Base-by-base conservation (phyloP, 1,140 invertebrate genomes). In the Drosophila nikananu region DNA sequence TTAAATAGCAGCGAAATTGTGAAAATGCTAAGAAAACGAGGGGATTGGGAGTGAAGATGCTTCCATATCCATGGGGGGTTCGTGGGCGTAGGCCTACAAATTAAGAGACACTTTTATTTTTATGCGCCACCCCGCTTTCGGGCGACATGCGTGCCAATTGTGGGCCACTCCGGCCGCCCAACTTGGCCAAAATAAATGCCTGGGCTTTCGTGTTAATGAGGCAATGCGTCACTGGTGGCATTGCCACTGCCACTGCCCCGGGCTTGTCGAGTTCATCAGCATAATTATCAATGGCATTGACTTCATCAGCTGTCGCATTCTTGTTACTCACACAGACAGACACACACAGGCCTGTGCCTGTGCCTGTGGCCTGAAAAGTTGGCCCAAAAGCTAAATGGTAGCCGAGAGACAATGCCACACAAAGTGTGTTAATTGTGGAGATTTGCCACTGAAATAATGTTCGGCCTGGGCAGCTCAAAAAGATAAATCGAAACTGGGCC, bases 401-500 rank as follows among this genome's bases (percentile, higher is more conserved):
- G 62, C 48, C 42, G 44, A 41, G 44, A 41, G 57, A 77, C 75
- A 77, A 77, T 77, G 77, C 65, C 83, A 67, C 84, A 89, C 84
- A 84, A 89, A 89, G 84, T 87, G 83, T 84, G 83, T 87, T 87
- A 87, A 87, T 87, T 87, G 83, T 89, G 63, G 54, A 81, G 83
- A 84, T 87, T 87, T 86, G 83, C 35, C 70, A 66, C 63, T 61
- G 62, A 77, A 83, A 89, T 87, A 89, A 87, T 83, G 73, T 80
- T 70, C 64, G 52, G n/a, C 32, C 66, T 3, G 27, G 27, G n/a
- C 42, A 52, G 80, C 84, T 87, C 87, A 87, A 89, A 89, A 89
- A 89, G 84, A 87, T 89, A 89, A 87, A 87, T 84, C 77, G 84
- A 62, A 81, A 57, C 3, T n/a, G 61, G 37, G 63, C 12, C n/a